Base-by-base conservation (phyloP, 2,888 invertebrate species). In the Drosophila pegasa region DNA sequence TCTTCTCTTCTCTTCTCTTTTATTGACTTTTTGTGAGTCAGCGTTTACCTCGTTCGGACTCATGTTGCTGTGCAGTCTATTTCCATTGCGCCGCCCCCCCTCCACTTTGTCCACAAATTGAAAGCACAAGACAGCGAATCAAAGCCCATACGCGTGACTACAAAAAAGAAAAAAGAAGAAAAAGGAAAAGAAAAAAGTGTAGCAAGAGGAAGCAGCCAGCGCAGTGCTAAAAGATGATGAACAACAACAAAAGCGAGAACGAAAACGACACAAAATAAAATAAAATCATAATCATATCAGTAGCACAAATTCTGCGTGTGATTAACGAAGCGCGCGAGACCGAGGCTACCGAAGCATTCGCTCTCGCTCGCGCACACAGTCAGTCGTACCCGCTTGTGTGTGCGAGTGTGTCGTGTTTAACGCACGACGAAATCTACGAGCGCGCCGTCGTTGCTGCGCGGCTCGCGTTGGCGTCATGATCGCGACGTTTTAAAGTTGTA, bases 81-180 rank as follows among this genome's bases (percentile, higher is more conserved):
- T 37, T 38, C 9, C n/a, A 6, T 5, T 35, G 27, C 41, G 18
- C 45, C 38, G 1, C 7, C 18, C 27, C 43, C 18, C 43, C 25
- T 16, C 12, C 20, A 3, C 40, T 20, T 9, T 2, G 25, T 16
- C 16, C 25, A 27, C 18, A 29, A 35, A 35, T 43, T 27, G 20
- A 33, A 41, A 33, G 25, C 52, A 38, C 58, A 51, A 58, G 31
- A 38, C 25, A 52, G 54, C 66, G 57, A 77, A 79, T 71, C 74
- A 81, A 75, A 82, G 70, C 75, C 73, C 65, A 82, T 72, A 82
- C 83, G 80, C 82, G 86, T 86, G 83, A 82, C 86, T 68, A 82
- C 60, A 72, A 82, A 69, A 35, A 45, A n/a, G n/a, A n/a, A n/a
- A n/a, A n/a, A n/a, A n/a, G n/a, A n/a, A n/a, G n/a, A n/a, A n/a